A percentile compares a stretch with the other conserved stretches of the same genome.
phyloP scores from a whole-genome alignment of 2,888 invertebrate species.

The Spodoptera exigua region DNA sequence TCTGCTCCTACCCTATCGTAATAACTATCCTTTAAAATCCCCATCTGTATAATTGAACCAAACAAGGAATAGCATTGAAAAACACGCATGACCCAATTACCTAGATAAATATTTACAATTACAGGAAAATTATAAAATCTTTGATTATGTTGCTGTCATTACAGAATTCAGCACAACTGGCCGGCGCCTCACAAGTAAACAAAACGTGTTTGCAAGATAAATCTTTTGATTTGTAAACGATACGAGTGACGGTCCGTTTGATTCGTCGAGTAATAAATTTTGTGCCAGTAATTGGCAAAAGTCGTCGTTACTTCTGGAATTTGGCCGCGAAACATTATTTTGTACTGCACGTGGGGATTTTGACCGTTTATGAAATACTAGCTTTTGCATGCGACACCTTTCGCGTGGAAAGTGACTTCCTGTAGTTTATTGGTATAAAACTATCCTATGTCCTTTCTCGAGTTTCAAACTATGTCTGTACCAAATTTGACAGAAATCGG shows the following conservation, averaged over 20 bases:
- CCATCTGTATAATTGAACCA: no score
- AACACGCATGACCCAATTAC: slow-evolving; percentile 13
- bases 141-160: slow-evolving; percentile 26
- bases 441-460: no score
- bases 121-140: background rate
- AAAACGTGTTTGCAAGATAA: slow-evolving; percentile 56
- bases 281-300: slow-evolving; percentile 31
- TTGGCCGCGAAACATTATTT: slow-evolving; percentile 35
- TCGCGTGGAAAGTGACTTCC: no score
- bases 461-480: no score
- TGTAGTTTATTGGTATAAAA: no score
- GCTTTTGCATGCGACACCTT: no score
- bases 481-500: no score
- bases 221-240: slow-evolving; percentile 58
- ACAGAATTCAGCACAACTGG: slow-evolving; percentile 32
- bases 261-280: slow-evolving; percentile 50
- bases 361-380: slow-evolving; percentile 13
- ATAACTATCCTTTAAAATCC: no score
- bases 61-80: background rate
- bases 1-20: no score
- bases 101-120: slow-evolving; percentile 20
- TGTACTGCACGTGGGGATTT: slow-evolving; percentile 18
- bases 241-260: slow-evolving; percentile 48
- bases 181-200: slow-evolving; percentile 56
- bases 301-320: slow-evolving; percentile 26